Conservation (phyloP, 2,797 vertebrate genomes). For the Acrocephalus scirpaceus region DNA sequence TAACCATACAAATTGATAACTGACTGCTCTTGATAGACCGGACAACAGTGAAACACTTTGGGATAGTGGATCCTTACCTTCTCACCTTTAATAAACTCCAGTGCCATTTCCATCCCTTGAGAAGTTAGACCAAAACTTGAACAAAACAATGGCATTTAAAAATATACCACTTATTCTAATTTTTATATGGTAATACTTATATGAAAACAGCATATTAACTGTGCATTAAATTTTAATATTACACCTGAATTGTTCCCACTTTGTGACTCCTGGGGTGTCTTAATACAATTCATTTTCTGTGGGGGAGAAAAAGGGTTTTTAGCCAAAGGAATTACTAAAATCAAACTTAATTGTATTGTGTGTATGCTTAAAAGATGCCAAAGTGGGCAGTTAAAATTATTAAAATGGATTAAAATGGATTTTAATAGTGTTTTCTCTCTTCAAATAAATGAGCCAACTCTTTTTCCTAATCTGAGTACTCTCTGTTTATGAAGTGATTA, state of each 20-base stretch:
- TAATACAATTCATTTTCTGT: background rate
- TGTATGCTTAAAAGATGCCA: background rate
- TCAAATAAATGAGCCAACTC: background rate
- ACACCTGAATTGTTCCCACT: background rate
- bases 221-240: background rate
- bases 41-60: background rate
- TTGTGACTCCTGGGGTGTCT: background rate
- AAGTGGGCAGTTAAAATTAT: background rate
- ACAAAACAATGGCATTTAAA: background rate
- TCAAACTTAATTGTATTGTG: background rate
- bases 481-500: background rate
- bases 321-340: background rate
- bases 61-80: background rate
- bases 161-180: background rate
- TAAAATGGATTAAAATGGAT: background rate
- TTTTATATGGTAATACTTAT: background rate
- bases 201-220: background rate
- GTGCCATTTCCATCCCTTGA: background rate
- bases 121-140: background rate
- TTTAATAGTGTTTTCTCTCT: background rate
- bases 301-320: background rate
- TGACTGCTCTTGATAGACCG: background rate
- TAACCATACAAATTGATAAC: background rate
- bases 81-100: background rate
- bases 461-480: background rate